Percentiles rank a stretch among this genome's conserved stretches.
Evolutionary conservation across 37 sponge, comb jelly and placozoan genomes (phyloP).

Genomic region (Corticium candelabrum): DNA sequence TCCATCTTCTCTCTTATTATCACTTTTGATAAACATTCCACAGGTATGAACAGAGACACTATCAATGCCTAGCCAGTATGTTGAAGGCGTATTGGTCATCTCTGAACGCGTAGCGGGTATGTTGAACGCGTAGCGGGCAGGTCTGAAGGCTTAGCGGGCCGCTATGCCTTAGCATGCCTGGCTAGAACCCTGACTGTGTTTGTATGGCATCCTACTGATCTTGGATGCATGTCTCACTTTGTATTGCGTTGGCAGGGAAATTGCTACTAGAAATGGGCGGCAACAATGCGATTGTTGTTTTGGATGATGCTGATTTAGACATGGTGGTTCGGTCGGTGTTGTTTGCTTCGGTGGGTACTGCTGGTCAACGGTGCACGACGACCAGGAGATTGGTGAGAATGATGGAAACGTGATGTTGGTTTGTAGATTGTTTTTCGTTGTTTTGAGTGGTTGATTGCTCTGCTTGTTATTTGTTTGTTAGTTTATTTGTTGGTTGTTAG

Average conservation of each 20-base stretch:
- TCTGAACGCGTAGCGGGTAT: too few relatives aligned
- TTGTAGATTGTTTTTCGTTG: neutral
- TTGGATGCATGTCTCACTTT: neutral
- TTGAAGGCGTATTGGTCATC: too few relatives aligned
- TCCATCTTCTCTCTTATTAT: too few relatives aligned
- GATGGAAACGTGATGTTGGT: neutral
- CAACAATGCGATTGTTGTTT: slow-evolving; percentile 89
- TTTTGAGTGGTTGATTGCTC: neutral
- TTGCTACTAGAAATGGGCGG: slow-evolving; percentile 91
- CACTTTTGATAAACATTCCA: too few relatives aligned
- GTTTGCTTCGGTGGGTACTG: slow-evolving; percentile 96
- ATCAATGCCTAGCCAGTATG: too few relatives aligned
- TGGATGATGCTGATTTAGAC: slow-evolving; percentile 85
- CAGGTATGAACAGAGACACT: too few relatives aligned
- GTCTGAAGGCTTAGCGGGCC: too few relatives aligned
- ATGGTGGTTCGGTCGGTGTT: slow-evolving; percentile 83
- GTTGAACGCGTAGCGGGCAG: too few relatives aligned
- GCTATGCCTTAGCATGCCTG: too few relatives aligned
- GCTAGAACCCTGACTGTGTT: too few relatives aligned
- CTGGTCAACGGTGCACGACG: slow-evolving; percentile 96
- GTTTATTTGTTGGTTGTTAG: too few relatives aligned
- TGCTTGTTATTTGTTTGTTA: neutral
- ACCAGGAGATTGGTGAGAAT: slow-evolving; percentile 72
- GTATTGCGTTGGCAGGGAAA: slow-evolving; percentile 43
- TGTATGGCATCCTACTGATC: too few relatives aligned